Evolutionary conservation across 2,888 invertebrate species (phyloP).

Genomic region (Drosophila pseudotalamancana): DNA sequence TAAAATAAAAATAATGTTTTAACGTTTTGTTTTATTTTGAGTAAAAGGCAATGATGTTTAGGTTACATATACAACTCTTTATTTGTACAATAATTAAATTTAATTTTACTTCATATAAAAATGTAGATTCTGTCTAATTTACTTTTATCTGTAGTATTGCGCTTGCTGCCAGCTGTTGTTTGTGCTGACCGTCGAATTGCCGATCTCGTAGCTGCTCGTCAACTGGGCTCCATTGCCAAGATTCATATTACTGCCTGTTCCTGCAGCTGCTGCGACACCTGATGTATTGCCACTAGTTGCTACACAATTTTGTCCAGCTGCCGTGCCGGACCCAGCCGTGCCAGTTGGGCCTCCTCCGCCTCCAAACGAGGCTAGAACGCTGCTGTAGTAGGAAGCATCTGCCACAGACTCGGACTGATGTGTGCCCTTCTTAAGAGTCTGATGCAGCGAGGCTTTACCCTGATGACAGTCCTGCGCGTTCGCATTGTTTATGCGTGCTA

Average conservation of each 20-base stretch:
- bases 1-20: not conserved
- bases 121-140: slow-evolving; percentile 6
- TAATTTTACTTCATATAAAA: slow-evolving; percentile 18
- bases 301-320: slow-evolving; percentile 39
- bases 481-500: slow-evolving; percentile 82
- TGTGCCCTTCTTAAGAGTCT: slow-evolving; percentile 80
- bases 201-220: slow-evolving; percentile 36
- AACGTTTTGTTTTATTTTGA: no score
- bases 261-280: slow-evolving; percentile 19
- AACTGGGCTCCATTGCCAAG: slow-evolving; percentile 31
- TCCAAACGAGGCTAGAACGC: slow-evolving; percentile 81
- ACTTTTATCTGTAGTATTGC: slow-evolving; percentile 75
- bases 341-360: slow-evolving; percentile 43
- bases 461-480: slow-evolving; percentile 83
- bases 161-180: slow-evolving; percentile 70
- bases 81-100: slow-evolving; percentile 45
- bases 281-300: slow-evolving; percentile 32
- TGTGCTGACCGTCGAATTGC: slow-evolving; percentile 36
- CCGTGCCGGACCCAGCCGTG: not conserved
- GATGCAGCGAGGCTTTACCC: slow-evolving; percentile 81
- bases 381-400: slow-evolving; percentile 83
- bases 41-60: no score
- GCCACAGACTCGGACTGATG: slow-evolving; percentile 81
- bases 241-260: slow-evolving; percentile 28
- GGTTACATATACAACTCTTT: slow-evolving; percentile 32